phyloP scores from a whole-genome alignment of 2,797 vertebrate genomes.

The Acipenser transmontanus region DNA sequence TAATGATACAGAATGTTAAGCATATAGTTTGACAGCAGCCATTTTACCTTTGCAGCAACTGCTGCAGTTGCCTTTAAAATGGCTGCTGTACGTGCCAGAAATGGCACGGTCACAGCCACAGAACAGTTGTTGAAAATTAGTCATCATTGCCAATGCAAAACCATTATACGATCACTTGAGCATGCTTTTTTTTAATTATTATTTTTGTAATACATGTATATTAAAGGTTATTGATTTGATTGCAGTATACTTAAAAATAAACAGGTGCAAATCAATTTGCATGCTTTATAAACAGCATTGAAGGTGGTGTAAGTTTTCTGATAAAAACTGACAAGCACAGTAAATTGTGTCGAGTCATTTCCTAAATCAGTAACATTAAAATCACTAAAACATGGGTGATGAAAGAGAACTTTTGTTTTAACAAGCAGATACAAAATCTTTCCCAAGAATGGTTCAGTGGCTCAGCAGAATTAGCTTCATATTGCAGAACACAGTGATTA shows the following conservation, averaged over 20 bases:
- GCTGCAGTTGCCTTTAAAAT: constrained; percentile 11
- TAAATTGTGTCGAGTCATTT: neutral
- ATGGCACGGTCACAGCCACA: neutral
- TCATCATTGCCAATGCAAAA: too few relatives aligned
- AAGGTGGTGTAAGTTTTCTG: neutral
- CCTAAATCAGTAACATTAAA: neutral
- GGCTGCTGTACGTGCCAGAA: constrained; percentile 10
- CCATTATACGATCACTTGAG: too few relatives aligned
- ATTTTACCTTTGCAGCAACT: constrained; percentile 9
- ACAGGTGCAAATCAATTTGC: too few relatives aligned
- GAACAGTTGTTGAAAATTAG: neutral
- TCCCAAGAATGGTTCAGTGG: too few relatives aligned
- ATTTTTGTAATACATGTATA: too few relatives aligned
- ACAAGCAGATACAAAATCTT: neutral
- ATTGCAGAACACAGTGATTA: too few relatives aligned
- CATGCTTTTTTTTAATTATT: too few relatives aligned
- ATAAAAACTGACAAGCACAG: neutral
- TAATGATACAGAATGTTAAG: too few relatives aligned
- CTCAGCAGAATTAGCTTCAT: too few relatives aligned
- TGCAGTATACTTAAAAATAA: too few relatives aligned
- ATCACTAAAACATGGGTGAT: neutral
- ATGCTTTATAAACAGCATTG: too few relatives aligned
- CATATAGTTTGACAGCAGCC: constrained; percentile 4
- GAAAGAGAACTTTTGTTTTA: neutral
- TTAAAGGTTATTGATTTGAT: too few relatives aligned